phyloP scores from a whole-genome alignment of 2,888 invertebrate species.

The Dasysyrphus albostriatus region DNA sequence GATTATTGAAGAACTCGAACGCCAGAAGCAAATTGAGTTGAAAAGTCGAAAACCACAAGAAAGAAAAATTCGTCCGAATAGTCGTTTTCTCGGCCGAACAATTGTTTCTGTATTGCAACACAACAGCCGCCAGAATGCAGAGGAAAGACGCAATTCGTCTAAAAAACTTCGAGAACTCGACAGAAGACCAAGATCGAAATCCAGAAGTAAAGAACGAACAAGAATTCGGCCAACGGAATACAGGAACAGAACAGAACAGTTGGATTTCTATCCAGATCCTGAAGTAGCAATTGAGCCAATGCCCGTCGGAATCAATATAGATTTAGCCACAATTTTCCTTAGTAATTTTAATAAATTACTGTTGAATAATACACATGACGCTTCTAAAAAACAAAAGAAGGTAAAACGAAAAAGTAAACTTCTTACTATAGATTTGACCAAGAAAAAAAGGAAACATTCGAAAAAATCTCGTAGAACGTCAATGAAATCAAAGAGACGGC shows the following conservation, averaged over 20 bases:
- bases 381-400: conserved; percentile 40
- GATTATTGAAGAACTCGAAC: conserved; percentile 63
- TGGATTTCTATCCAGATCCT: background rate
- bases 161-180: conserved; percentile 79
- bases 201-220: conserved; percentile 39
- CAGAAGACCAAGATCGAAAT: conserved; percentile 61
- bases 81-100: conserved; percentile 80
- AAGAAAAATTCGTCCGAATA: conserved; percentile 77
- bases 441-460: conserved; percentile 36
- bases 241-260: background rate
- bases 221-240: conserved; percentile 9
- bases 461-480: conserved; percentile 30
- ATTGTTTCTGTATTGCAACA: conserved; percentile 79
- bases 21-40: conserved; percentile 19
- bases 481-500: conserved; percentile 39
- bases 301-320: background rate
- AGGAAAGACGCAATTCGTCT: conserved; percentile 78
- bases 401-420: background rate
- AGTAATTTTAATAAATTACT: conserved; percentile 20
- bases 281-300: background rate
- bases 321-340: conserved; percentile 33
- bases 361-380: background rate
- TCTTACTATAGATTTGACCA: conserved; percentile 63
- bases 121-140: conserved; percentile 78
- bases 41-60: conserved; percentile 3